phyloP scores from a whole-genome alignment of 2,888 invertebrate genomes.

The Calliphora vomitoria region DNA sequence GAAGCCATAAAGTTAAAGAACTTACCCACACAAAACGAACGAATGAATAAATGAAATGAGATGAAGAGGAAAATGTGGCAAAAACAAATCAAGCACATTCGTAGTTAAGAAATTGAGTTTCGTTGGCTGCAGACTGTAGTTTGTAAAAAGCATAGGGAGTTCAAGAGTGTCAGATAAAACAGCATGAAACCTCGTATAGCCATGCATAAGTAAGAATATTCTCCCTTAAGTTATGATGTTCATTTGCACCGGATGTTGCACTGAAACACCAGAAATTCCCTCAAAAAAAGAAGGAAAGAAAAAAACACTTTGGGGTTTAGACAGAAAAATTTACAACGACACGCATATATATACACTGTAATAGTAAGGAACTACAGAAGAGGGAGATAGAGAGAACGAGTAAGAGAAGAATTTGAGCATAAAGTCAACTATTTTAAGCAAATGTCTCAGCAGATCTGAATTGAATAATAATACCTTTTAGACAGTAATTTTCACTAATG shows the following conservation, averaged over 20 bases:
- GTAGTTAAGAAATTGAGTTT: slow-evolving; percentile 44
- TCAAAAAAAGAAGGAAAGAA: background rate
- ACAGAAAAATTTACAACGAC: background rate
- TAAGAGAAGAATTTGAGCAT: background rate
- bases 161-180: slow-evolving; percentile 4
- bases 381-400: background rate
- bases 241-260: slow-evolving; percentile 71
- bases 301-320: slow-evolving; percentile 41
- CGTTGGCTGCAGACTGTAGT: background rate
- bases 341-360: background rate
- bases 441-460: background rate
- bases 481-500: background rate
- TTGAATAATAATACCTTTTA: no score
- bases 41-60: background rate
- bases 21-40: background rate
- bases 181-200: slow-evolving; percentile 23
- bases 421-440: slow-evolving; percentile 15
- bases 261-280: slow-evolving; percentile 61
- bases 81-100: slow-evolving; percentile 35
- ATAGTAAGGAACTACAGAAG: background rate
- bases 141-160: background rate
- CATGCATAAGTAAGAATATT: slow-evolving; percentile 9
- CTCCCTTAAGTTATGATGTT: slow-evolving; percentile 61
- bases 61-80: background rate
- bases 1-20: slow-evolving; percentile 51